Evolutionary conservation across 2,888 invertebrate genomes (phyloP).

Genomic region (Rhopalosiphum nymphaeae): DNA sequence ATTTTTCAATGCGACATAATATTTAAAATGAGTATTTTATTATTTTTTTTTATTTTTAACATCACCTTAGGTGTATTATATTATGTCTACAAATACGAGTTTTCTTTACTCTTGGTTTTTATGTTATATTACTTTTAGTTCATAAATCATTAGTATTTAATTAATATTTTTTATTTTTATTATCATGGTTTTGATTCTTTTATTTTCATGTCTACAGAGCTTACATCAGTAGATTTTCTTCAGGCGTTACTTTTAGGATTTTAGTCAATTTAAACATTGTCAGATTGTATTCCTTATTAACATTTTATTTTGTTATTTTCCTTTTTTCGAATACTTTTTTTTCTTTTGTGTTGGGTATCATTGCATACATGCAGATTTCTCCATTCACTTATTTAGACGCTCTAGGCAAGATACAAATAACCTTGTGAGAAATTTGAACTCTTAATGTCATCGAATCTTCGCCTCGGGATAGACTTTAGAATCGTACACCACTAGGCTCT

Average conservation of each 20-base stretch:
- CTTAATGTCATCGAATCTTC: not conserved
- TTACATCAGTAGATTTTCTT: not conserved
- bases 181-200: not conserved
- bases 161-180: not conserved
- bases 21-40: slow-evolving; percentile 15
- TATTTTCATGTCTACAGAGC: not conserved
- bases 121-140: not conserved
- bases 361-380: not conserved
- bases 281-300: slow-evolving; percentile 10
- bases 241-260: slow-evolving; percentile 12
- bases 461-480: slow-evolving; percentile 22
- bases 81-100: not conserved
- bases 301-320: not conserved
- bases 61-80: not conserved
- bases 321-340: not conserved
- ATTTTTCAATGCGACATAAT: not conserved
- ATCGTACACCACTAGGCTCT: not conserved
- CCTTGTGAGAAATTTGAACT: slow-evolving; percentile 12
- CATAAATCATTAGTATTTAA: not conserved
- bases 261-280: slow-evolving; percentile 6
- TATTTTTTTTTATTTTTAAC: not conserved
- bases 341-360: not conserved
- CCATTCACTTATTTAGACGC: not conserved
- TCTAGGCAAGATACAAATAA: not conserved
- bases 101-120: not conserved